These are phyloP conservation scores for Phrynocephalus versicolor DNA, from an alignment of 2,113 vertebrate species.

Conservation along the genomic window DNA sequence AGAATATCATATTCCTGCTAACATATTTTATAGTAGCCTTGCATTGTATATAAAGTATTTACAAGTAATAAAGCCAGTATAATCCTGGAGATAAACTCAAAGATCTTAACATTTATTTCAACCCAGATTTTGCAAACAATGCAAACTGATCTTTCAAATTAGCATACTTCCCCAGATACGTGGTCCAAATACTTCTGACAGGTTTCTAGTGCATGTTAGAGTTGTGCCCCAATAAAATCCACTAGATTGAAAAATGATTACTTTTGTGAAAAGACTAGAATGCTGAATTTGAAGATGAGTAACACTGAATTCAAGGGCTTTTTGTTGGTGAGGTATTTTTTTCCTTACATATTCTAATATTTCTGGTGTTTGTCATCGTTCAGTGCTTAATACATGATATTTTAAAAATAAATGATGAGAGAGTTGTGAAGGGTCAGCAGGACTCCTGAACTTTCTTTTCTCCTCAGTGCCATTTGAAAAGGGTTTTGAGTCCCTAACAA, in stretches of 20 bases:
- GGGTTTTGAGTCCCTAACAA: slow-evolving; percentile 21
- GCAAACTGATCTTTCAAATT: background rate
- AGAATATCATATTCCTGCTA: background rate
- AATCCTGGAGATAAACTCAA: background rate
- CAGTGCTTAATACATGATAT: slow-evolving; percentile 6
- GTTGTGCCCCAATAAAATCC: background rate
- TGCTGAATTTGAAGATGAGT: background rate
- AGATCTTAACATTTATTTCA: background rate
- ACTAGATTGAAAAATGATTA: background rate
- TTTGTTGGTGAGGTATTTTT: rapidly evolving
- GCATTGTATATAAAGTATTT: background rate
- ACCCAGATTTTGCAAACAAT: background rate
- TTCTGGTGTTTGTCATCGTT: background rate
- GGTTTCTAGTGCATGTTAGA: background rate
- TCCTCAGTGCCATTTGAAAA: slow-evolving; percentile 19
- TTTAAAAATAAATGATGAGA: slow-evolving; percentile 52
- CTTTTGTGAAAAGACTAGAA: background rate
- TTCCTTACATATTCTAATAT: background rate
- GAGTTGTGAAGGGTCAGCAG: slow-evolving; percentile 40
- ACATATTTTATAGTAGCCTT: background rate
- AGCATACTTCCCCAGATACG: background rate
- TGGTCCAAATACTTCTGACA: background rate
- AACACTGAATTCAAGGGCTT: background rate
- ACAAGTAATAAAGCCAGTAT: background rate
- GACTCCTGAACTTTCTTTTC: slow-evolving; percentile 41